Evolutionary conservation across 2,888 invertebrate genomes (phyloP), one percentile per base, ranked within the genome.

Genomic region (Dryobota labecula): DNA sequence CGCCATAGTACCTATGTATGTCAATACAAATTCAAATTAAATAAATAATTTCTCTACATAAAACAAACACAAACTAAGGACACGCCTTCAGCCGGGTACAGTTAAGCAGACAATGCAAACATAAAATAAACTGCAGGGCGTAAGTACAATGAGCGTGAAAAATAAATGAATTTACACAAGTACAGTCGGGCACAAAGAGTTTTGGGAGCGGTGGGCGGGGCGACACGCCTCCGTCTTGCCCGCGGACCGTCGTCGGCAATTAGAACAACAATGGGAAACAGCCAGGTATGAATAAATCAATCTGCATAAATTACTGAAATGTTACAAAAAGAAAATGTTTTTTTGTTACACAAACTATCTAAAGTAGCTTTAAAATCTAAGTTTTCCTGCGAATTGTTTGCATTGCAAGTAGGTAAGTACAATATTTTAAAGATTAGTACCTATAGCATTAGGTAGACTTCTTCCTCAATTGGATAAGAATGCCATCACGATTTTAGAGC

Each of bases 61-160:
- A 63, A 78, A 74, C 70, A 76, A 85, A 80, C 71, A 84, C 78
- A 80, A 72, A 62, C 67, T 64, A 57, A 30, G 30, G 78, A 61
- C 83, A 84, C 86, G 87, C 89, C 89, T 87, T 76, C 75, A 60
- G 66, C 77, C 43, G 68, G 78, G 90, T 90, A 92, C 91, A 90
- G 92, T 91, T 90, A 90, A 86, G 92, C 89, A 95, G 94, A 95
- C 94, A 95, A 94, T 90, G 84, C 92, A 93, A 92, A 93, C 91
- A 93, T 89, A 87, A 90, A 91, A 91, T 91, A 94, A 94, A 93
- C 93, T 90, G 86, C 86, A 86, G 90, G 91, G 89, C 88, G 90
- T 84, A 74, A 83, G 86, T 91, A 88, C 89, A 89, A 83, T 88
- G 85, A 86, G 85, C 83, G 87, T 84, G 85, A 88, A 88, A 92